These are phyloP conservation scores for Rhabdomys pumilio DNA, from an alignment of 2,797 vertebrate species.

Conservation along the genomic window DNA sequence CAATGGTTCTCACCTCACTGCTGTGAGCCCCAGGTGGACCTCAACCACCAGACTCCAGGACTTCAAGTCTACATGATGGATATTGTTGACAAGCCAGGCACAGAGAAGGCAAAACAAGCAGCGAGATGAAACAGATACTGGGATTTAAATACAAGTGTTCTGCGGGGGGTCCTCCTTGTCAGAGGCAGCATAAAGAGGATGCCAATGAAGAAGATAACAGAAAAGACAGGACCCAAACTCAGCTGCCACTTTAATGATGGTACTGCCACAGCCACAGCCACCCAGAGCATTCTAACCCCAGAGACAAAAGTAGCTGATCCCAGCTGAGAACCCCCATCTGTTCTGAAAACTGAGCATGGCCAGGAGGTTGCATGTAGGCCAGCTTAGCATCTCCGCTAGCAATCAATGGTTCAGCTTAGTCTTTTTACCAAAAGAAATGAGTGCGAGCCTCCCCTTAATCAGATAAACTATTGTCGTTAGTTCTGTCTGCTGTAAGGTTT, in stretches of 20 bases:
- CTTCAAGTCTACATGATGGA: no score
- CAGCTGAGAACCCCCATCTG: not conserved
- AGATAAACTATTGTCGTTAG: not conserved
- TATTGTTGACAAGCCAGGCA: not conserved
- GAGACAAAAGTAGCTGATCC: not conserved
- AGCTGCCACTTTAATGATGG: not conserved
- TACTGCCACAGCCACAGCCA: not conserved
- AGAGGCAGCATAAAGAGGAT: not conserved
- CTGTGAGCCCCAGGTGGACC: no score
- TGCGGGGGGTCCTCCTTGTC: not conserved
- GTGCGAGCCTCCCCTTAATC: not conserved
- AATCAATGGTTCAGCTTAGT: not conserved
- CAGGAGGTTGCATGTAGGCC: not conserved
- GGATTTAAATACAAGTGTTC: not conserved
- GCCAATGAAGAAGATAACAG: not conserved
- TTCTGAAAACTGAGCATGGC: not conserved
- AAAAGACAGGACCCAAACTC: not conserved
- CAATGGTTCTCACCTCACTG: not conserved
- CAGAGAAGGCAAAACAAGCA: not conserved
- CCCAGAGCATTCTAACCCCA: not conserved
- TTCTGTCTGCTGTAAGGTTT: not conserved
- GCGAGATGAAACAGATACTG: not conserved
- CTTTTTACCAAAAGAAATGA: not conserved
- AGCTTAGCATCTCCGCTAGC: not conserved
- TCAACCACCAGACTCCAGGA: not conserved